Evolutionary conservation across 2,888 invertebrate species (phyloP).

Genomic region (Herminia tarsipennalis): DNA sequence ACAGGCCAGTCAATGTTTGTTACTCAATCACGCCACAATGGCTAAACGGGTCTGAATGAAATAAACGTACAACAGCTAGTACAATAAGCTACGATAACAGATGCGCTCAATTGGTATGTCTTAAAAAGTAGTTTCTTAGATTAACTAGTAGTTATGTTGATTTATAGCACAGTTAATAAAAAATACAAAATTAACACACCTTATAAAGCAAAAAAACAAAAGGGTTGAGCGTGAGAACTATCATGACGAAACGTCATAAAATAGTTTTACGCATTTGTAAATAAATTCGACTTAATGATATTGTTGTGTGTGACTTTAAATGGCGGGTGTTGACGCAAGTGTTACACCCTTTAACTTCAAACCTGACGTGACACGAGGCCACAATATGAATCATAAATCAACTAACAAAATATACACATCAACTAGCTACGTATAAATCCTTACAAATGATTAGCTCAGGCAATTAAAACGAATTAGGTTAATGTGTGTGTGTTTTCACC

Average conservation of each 20-base stretch:
- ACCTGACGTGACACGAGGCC: slow-evolving; percentile 67
- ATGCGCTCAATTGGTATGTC: no score
- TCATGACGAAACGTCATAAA: slow-evolving; percentile 40
- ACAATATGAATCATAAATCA: slow-evolving; percentile 66
- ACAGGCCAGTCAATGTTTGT: no score
- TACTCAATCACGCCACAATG: no score
- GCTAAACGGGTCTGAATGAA: no score
- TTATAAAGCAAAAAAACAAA: slow-evolving; percentile 2
- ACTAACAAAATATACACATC: slow-evolving; percentile 55
- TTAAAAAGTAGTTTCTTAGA: no score
- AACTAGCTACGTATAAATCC: slow-evolving; percentile 64
- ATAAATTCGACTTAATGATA: slow-evolving; percentile 47
- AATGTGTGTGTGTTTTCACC: slow-evolving; percentile 79
- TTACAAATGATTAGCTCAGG: slow-evolving; percentile 80
- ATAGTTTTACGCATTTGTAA: slow-evolving; percentile 46
- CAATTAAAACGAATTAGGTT: slow-evolving; percentile 85
- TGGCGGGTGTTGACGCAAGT: slow-evolving; percentile 63
- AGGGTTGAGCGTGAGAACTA: slow-evolving; percentile 37
- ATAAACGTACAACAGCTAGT: no score
- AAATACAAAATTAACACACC: no score
- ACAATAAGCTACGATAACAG: no score
- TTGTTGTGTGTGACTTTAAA: slow-evolving; percentile 46
- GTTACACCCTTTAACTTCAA: slow-evolving; percentile 49
- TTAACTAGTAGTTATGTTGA: no score
- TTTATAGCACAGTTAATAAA: no score